Evolutionary conservation across 2,888 invertebrate species (phyloP).

Genomic region (Noctua janthe): DNA sequence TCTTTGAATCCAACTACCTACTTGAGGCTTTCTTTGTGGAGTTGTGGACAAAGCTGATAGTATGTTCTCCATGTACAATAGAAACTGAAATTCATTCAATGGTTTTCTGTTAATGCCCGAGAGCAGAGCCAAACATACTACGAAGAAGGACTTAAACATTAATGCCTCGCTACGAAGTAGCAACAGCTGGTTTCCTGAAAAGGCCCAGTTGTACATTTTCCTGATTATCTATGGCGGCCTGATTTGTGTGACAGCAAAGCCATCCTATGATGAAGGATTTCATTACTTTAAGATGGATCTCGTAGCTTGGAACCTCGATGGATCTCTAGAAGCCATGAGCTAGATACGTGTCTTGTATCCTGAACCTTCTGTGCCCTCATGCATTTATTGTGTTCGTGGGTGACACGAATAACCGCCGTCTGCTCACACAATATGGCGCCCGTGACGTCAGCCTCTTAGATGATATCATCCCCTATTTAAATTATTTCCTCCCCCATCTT

Average conservation of each 20-base stretch:
- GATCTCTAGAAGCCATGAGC: slow-evolving; percentile 30
- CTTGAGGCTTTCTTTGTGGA: neutral
- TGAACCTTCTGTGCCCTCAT: slow-evolving; percentile 44
- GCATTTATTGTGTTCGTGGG: slow-evolving; percentile 43
- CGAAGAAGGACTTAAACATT: neutral
- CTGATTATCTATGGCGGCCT: neutral
- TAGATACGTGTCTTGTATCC: slow-evolving; percentile 23
- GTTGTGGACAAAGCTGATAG: neutral
- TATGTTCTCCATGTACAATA: neutral
- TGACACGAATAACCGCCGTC: slow-evolving; percentile 52
- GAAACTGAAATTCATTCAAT: neutral
- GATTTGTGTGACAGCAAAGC: slow-evolving; percentile 2
- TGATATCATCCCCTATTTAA: slow-evolving; percentile 65
- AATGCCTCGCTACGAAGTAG: neutral
- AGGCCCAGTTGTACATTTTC: neutral
- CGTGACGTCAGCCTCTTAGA: slow-evolving; percentile 55
- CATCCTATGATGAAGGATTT: neutral
- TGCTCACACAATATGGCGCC: slow-evolving; percentile 31
- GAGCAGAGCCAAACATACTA: neutral
- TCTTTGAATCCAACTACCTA: neutral
- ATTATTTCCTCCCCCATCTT: slow-evolving; percentile 59
- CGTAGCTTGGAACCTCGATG: neutral
- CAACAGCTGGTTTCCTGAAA: neutral
- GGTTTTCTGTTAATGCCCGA: neutral
- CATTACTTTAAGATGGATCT: slow-evolving; percentile 14